Evolutionary conservation across 2,113 vertebrate genomes (phyloP).

Genomic region (Chauna torquata): DNA sequence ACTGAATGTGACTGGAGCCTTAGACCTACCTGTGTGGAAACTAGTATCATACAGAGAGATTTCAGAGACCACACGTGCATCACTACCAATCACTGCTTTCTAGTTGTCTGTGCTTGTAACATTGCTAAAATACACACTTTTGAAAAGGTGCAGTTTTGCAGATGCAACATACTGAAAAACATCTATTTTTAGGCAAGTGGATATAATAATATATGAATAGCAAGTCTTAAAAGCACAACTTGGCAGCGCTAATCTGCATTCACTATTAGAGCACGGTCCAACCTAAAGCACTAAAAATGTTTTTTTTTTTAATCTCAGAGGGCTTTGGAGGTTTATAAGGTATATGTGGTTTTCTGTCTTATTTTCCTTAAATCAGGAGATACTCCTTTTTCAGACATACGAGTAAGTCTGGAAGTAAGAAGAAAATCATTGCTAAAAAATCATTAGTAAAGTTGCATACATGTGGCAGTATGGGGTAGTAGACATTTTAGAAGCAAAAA

Average conservation of each 20-base stretch:
- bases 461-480: neutral
- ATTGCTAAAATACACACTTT: neutral
- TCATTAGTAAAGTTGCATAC: neutral
- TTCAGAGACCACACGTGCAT: neutral
- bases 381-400: neutral
- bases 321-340: neutral
- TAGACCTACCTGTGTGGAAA: neutral
- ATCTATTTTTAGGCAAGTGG: neutral
- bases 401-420: neutral
- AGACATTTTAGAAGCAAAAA: conserved; percentile 2
- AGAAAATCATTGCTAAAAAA: neutral
- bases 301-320: neutral
- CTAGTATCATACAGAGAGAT: neutral
- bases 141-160: neutral
- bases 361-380: neutral
- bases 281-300: neutral
- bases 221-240: neutral
- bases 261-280: neutral
- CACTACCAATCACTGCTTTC: neutral
- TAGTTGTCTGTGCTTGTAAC: neutral
- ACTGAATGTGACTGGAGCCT: neutral
- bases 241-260: neutral
- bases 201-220: neutral
- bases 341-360: neutral
- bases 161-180: neutral